Base-by-base conservation (phyloP, 2,888 invertebrate species). In the Luffia ferchaultella region DNA sequence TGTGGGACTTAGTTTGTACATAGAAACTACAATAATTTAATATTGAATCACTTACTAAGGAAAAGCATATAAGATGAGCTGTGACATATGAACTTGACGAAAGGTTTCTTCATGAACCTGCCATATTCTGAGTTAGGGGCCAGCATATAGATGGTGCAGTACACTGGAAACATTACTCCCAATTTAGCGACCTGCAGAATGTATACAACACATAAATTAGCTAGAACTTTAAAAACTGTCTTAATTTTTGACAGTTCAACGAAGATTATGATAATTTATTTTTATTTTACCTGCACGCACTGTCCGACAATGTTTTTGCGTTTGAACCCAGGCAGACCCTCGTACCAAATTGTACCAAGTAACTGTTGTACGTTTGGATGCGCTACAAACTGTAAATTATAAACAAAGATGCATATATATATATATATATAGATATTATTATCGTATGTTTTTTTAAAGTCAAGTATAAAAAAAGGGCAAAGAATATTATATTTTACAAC, bases 301-400 rank as follows among this genome's bases (percentile, higher is more conserved):
- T 98, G 97, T 46, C 94, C 90, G 1, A 94, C 83, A 82, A 96
- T 93, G 69, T 92, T 94, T 80, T 96, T 93, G 59, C 98, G 87
- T 50, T 97, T 90, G 76, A 98, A 98, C 1, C 98, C 97, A 0
- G 98, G 98, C 15, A 98, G 82, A 15, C 98, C 98, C 69, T 98
- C 97, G 77, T 98, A 98, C 98, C 98, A 98, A 62, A 98, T 94
- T 42, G 96, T 93, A 2, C 96, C 97, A 54, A 98, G 79, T 46
- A 98, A 82, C 73, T 98, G 98, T 68, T 98, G 98, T 45, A 98
- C 98, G 76, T 97, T 98, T 1, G 98, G 96, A 83, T 98, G 98
- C 2, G 98, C 95, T 48, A 98, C 98, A 73, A 98, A 98, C 97
- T 98, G 85, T 1, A 79, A 76, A 47, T 52, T 57, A 57, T 40